Base-by-base conservation (phyloP, 2,888 invertebrate genomes). In the Bugulina stolonifera region DNA sequence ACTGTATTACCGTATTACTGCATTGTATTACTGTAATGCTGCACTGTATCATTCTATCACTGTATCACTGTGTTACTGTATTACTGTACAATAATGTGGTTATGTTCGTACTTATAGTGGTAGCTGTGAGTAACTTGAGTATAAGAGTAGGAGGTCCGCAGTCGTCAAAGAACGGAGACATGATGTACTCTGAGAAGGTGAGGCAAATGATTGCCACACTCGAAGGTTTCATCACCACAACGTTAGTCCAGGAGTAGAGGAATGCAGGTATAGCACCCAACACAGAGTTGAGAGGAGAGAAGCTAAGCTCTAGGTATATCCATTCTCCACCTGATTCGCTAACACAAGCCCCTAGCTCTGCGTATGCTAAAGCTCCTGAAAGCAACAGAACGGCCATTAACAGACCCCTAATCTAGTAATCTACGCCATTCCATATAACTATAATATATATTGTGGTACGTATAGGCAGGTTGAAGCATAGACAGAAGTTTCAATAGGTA, bases 71-170 rank as follows among this genome's bases (percentile, higher is more conserved):
- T n/a, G n/a, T n/a, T n/a, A n/a, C n/a, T n/a, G n/a, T n/a, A n/a
- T n/a, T n/a, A n/a, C n/a, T n/a, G n/a, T n/a, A n/a, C n/a, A n/a
- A n/a, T n/a, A n/a, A n/a, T n/a, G n/a, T n/a, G n/a, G n/a, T n/a
- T n/a, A n/a, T n/a, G n/a, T 29, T 75, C 77, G 73, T 69, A 77
- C 77, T 69, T 86, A 93, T 89, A 82, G 92, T 92, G 91, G 86
- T 54, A 83, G 83, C 72, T 14, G 77, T 76, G 0, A 77, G 72
- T 32, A 73, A 64, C 43, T 73, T 76, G 54, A 73, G 73, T 25
- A 74, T 71, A 29, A 57, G n/a, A 1, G 69, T 54, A 10, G 76
- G 73, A 1, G 73, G 73, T 1, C 34, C 57, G 35, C 75, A 76
- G 55, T 71, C 69, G n/a, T 69, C 74, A 58, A 70, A 72, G 43